Conservation (phyloP, 1,140 invertebrate species). For the Bombus polaris region DNA sequence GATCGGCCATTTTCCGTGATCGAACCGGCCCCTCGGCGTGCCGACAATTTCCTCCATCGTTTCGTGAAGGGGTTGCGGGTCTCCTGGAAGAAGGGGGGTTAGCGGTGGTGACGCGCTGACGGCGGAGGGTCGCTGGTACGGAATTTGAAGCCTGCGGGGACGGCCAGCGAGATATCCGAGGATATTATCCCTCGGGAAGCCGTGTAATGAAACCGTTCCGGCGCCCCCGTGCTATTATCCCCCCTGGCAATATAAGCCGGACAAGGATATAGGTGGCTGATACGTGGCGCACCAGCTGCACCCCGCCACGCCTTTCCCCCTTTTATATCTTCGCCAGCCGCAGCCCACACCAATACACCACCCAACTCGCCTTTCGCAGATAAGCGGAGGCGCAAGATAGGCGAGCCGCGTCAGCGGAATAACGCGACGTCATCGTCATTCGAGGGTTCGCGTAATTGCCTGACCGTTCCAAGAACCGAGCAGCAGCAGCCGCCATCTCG, state of each 20-base stretch:
- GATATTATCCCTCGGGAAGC: conserved; percentile 75
- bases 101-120: conserved; percentile 46
- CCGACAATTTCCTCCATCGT: conserved; percentile 57
- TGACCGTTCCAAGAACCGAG: conserved; percentile 54
- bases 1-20: conserved; percentile 62
- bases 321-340: conserved; percentile 40
- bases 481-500: conserved; percentile 41
- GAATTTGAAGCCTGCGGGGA: conserved; percentile 67
- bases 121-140: conserved; percentile 59
- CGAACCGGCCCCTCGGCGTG: conserved; percentile 23
- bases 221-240: conserved; percentile 67
- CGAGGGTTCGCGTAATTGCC: conserved; percentile 60
- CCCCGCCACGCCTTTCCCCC: conserved; percentile 48
- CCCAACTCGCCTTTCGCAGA: background rate
- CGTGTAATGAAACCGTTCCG: conserved; percentile 78
- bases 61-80: conserved; percentile 57
- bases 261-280: conserved; percentile 64
- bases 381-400: conserved; percentile 39
- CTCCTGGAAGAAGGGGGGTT: conserved; percentile 40
- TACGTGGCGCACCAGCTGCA: conserved; percentile 59
- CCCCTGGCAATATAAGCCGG: conserved; percentile 60
- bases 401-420: conserved; percentile 38
- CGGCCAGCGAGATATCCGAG: conserved; percentile 64
- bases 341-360: background rate
- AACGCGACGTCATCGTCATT: conserved; percentile 61